Evolutionary conservation across 2,888 invertebrate species (phyloP).

Genomic region (Netelia inedita): DNA sequence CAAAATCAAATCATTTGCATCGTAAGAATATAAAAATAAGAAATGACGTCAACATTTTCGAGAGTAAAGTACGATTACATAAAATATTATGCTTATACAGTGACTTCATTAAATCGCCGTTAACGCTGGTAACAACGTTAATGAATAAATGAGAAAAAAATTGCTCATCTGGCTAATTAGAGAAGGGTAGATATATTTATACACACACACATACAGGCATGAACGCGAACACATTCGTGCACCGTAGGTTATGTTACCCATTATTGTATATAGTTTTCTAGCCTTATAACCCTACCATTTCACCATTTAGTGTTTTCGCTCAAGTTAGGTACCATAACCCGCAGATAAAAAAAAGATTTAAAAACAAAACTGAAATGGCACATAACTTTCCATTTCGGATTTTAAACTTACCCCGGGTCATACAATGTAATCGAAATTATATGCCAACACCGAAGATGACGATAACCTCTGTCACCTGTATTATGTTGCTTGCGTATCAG

Average conservation of each 20-base stretch:
- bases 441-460: slow-evolving; percentile 3
- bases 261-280: no score
- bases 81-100: not conserved
- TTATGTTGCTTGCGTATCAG: not conserved
- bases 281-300: no score
- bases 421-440: slow-evolving; percentile 2
- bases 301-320: no score
- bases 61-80: not conserved
- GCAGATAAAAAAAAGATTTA: no score
- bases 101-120: not conserved
- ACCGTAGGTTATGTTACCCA: no score
- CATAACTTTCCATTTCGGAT: no score
- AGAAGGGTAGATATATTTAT: not conserved
- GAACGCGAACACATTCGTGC: no score
- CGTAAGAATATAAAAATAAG: no score
- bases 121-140: slow-evolving; percentile 11
- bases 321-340: no score
- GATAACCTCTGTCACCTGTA: slow-evolving; percentile 40
- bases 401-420: not conserved
- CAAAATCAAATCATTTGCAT: no score
- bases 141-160: slow-evolving; percentile 4
- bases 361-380: no score
- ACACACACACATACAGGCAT: not conserved
- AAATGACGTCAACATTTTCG: slow-evolving; percentile 7
- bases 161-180: slow-evolving; percentile 26